Percentiles rank a stretch among this genome's conserved stretches.
phyloP scores from a whole-genome alignment of 2,797 vertebrate genomes.

The Gymnothorax reevesii region DNA sequence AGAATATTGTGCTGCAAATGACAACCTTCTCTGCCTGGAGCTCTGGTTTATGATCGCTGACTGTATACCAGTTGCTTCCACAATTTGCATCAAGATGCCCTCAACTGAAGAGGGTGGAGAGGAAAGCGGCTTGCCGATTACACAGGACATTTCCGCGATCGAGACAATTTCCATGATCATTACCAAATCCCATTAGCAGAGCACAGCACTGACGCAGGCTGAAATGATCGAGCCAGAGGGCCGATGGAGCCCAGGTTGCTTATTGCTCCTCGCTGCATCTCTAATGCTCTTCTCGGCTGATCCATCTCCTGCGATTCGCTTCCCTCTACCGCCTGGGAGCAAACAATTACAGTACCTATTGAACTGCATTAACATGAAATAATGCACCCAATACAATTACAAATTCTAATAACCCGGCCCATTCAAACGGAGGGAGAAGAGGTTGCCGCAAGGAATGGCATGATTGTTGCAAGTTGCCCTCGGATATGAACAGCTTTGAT shows the following conservation, averaged over 20 bases:
- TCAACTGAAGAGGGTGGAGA: constrained; percentile 17
- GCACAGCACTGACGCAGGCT: constrained; percentile 11
- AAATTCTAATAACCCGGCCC: constrained; percentile 57
- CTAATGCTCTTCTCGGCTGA: constrained; percentile 49
- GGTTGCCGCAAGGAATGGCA: constrained; percentile 40
- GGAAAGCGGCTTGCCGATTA: constrained; percentile 28
- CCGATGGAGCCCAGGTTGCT: constrained; percentile 8
- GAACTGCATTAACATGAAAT: constrained; percentile 54
- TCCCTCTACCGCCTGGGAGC: constrained; percentile 51
- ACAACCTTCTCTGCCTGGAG: constrained; percentile 28
- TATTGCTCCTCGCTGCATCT: constrained; percentile 31
- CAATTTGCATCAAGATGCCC: constrained; percentile 39
- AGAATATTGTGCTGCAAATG: constrained; percentile 26
- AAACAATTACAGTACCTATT: constrained; percentile 60
- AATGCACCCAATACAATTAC: constrained; percentile 56
- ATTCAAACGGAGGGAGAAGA: constrained; percentile 43
- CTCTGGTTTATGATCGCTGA: constrained; percentile 49
- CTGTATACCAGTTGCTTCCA: constrained; percentile 37
- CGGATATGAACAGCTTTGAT: constrained; percentile 45
- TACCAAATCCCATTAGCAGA: constrained; percentile 38
- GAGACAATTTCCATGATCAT: constrained; percentile 48
- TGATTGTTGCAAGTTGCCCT: constrained; percentile 52
- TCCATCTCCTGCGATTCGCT: constrained; percentile 51
- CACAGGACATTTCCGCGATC: constrained; percentile 52
- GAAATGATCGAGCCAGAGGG: constrained; percentile 15